Percentiles rank a stretch among this genome's conserved stretches.
These are phyloP conservation scores for Ictidomys tridecemlineatus DNA, from an alignment of 2,113 vertebrate genomes.

Conservation along the genomic window DNA sequence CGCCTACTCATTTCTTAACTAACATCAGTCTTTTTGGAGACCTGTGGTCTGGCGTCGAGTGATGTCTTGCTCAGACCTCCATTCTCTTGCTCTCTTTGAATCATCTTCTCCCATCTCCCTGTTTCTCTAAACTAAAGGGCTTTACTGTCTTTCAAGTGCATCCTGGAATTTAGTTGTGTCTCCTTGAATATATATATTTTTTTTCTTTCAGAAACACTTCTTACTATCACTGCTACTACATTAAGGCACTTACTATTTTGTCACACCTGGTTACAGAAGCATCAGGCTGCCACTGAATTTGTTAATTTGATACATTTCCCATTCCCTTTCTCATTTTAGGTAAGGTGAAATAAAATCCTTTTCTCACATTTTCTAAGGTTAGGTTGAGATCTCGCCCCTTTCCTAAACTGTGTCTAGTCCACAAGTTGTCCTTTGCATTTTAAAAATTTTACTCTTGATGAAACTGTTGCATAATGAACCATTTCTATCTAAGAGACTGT, in stretches of 20 bases:
- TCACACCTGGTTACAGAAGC: slow-evolving; percentile 50
- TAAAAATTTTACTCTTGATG: background rate
- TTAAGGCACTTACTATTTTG: slow-evolving; percentile 14
- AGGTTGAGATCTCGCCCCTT: background rate
- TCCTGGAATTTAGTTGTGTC: background rate
- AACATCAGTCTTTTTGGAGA: background rate
- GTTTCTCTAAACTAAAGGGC: background rate
- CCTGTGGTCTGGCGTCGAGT: background rate
- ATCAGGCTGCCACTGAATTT: slow-evolving; percentile 16
- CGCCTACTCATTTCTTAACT: background rate
- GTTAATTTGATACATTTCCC: slow-evolving; percentile 31
- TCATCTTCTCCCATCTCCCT: background rate
- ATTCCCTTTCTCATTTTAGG: background rate
- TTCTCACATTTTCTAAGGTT: background rate
- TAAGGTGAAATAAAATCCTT: background rate
- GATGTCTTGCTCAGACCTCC: background rate
- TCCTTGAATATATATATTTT: background rate
- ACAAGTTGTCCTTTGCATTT: background rate
- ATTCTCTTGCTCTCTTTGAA: background rate
- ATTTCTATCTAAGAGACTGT: background rate
- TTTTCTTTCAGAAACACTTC: background rate
- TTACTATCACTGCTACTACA: slow-evolving; percentile 11
- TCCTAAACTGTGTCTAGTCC: background rate
- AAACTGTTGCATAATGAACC: background rate
- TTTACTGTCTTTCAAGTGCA: background rate